Conservation (phyloP, 2,113 vertebrate species). For the Typhlomys cinereus region DNA sequence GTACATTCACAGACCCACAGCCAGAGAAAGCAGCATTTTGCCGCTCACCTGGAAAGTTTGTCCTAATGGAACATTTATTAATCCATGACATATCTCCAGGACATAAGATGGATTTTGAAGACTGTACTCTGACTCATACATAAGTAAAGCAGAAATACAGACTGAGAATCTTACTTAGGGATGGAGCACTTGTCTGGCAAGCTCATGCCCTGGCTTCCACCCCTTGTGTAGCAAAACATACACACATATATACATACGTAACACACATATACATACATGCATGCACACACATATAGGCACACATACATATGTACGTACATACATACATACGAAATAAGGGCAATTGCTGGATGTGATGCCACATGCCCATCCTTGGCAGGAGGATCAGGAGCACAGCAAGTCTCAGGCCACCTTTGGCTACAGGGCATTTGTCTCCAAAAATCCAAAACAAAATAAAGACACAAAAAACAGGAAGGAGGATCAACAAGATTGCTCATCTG, state of each 20-base stretch:
- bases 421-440: not conserved
- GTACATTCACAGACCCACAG: not conserved
- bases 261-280: no score
- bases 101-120: not conserved
- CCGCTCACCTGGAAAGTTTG: not conserved
- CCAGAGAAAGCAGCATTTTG: not conserved
- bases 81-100: not conserved
- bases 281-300: no score
- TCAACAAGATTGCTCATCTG: no score
- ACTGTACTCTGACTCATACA: not conserved
- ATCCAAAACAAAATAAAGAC: no score
- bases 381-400: not conserved
- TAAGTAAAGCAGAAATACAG: not conserved
- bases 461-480: no score
- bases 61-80: not conserved
- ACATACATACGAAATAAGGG: no score
- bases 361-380: not conserved
- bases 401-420: no score
- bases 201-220: not conserved
- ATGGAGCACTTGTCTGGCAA: not conserved
- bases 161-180: not conserved
- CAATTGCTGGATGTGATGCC: not conserved
- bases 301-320: no score
- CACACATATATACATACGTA: not conserved
- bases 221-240: not conserved